A percentile compares a stretch with the other conserved stretches of the same genome.
These are phyloP conservation scores for Aplysina aerophoba DNA, from an alignment of 37 sponge, comb jelly and placozoan species.

Conservation along the genomic window DNA sequence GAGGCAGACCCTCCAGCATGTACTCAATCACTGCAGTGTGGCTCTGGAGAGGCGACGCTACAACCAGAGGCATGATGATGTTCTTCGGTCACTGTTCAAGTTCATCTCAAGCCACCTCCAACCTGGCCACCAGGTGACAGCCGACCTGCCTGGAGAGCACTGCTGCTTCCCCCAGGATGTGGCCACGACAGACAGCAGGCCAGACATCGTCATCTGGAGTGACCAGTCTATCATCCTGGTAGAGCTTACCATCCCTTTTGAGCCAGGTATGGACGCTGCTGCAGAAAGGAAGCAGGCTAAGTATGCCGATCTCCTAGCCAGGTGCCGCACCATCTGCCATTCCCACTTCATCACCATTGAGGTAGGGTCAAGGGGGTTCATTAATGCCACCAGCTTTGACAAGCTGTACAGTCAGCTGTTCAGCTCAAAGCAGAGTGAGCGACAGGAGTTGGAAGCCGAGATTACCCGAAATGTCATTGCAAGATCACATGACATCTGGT, in stretches of 20 bases:
- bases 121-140: neutral
- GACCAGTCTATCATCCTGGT: neutral
- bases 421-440: no score
- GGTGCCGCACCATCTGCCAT: no score
- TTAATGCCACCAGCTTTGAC: no score
- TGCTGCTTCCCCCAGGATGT: neutral
- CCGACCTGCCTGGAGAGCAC: neutral
- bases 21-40: no score
- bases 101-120: no score
- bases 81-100: neutral
- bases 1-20: no score
- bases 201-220: neutral
- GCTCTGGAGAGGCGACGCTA: neutral
- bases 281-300: no score
- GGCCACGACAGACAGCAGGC: neutral
- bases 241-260: neutral
- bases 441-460: neutral
- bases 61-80: neutral
- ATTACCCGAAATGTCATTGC: neutral
- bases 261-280: no score
- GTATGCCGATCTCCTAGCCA: no score
- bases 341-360: no score
- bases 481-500: neutral
- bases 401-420: no score
- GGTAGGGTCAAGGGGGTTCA: no score